phyloP scores from a whole-genome alignment of 2,797 vertebrate genomes.

The Picus viridis region DNA sequence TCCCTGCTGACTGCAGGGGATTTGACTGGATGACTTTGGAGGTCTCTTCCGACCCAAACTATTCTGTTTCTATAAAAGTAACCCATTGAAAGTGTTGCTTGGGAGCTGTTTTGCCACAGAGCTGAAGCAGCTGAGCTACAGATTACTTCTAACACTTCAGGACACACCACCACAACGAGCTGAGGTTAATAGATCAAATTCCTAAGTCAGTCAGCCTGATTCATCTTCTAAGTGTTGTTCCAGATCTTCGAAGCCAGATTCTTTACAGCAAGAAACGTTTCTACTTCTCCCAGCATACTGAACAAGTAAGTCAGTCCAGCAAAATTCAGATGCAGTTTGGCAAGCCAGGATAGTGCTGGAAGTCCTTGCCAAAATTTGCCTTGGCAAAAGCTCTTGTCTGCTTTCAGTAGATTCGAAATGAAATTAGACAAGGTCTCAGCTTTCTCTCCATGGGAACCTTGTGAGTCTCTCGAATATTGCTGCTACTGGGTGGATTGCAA shows the following conservation, averaged over 20 bases:
- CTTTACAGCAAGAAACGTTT: slow-evolving; percentile 38
- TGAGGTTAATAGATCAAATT: slow-evolving; percentile 35
- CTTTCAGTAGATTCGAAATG: slow-evolving; percentile 36
- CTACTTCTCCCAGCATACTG: not conserved
- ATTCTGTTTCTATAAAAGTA: not conserved
- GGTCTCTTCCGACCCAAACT: too few species aligned
- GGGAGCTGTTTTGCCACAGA: not conserved
- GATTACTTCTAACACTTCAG: not conserved
- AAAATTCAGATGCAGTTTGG: slow-evolving; percentile 44
- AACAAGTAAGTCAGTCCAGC: slow-evolving; percentile 24
- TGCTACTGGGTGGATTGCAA: not conserved
- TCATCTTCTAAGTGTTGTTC: slow-evolving; percentile 38
- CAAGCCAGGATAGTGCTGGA: slow-evolving; percentile 2
- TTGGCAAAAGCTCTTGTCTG: slow-evolving; percentile 30
- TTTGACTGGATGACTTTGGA: too few species aligned
- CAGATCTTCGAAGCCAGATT: slow-evolving; percentile 26
- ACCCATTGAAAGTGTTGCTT: not conserved
- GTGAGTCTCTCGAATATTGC: not conserved
- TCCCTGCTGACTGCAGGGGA: too few species aligned
- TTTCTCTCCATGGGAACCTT: slow-evolving; percentile 25
- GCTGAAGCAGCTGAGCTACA: not conserved
- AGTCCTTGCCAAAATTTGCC: slow-evolving; percentile 39
- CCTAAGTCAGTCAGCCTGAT: not conserved
- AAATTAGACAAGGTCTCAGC: slow-evolving; percentile 35
- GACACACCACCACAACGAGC: not conserved